Base-by-base conservation (phyloP, 2,113 vertebrate genomes). In the Prionailurus bengalensis region DNA sequence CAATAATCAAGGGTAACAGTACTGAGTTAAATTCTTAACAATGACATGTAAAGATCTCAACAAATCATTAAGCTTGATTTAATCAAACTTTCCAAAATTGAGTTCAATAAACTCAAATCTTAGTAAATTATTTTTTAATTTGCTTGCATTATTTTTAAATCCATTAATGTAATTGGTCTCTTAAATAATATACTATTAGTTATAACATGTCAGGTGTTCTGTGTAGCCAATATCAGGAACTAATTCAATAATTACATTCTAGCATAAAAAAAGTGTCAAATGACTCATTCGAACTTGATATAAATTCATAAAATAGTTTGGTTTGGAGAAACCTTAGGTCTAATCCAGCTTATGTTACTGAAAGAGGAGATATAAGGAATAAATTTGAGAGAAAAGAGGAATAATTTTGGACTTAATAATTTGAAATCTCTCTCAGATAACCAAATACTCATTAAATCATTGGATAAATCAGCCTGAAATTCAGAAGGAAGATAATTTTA, bases 261-360 rank as follows among this genome's bases (percentile, higher is more conserved):
- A 65, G 16, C 25, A 89, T 63, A 65, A 31, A 83, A 71, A 61
- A 51, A 85, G 1, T 91, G 42, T 97, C 27, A 91, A 66, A 58
- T 91, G 3, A 74, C 23, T 79, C 13, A 73, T 51, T 95, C 33
- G 25, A 86, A 74, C 63, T 88, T 97, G 25, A 78, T 79, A 16
- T 66, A 91, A 83, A 58, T 71, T 95, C 29, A 74, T 79, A 95
- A 78, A 93, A 39, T 93, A 81, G 17, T 90, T 80, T 93, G 79
- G 11, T 7, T 92, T 16, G 48, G 53, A 91, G 36, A 36, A 93
- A 90, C 9, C 25, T 91, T 70, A 29, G 63, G 4, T 89, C 19
- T 92, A 82, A 63, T 89, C 29, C 14, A 51, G 7, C 66, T 68
- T 51, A 53, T 68, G 42, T 83, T 93, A 68, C 17, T 63, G 91